Percentiles rank a stretch among this genome's conserved stretches.
These are phyloP conservation scores for Meliscaeva auricollis DNA, from an alignment of 2,888 invertebrate genomes.

Conservation along the genomic window DNA sequence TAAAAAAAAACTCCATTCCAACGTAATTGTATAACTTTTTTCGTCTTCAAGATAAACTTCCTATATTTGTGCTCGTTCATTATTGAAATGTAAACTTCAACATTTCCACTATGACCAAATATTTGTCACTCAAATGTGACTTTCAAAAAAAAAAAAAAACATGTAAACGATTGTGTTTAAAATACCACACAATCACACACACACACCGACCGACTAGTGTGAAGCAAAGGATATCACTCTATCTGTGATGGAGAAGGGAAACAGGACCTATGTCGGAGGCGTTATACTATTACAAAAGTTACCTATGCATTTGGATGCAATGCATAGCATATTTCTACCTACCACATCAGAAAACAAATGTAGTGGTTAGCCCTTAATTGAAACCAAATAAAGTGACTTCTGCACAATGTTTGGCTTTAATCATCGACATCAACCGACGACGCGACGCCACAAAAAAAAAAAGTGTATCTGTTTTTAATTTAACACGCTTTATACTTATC, in stretches of 20 bases:
- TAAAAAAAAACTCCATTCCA: background rate
- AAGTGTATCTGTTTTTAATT: constrained; percentile 39
- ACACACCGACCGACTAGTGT: background rate
- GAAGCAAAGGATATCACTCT: too few relatives aligned
- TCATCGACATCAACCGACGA: constrained; percentile 21
- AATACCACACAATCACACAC: too few relatives aligned
- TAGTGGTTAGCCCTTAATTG: constrained; percentile 66
- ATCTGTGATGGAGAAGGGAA: background rate
- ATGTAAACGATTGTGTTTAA: constrained; percentile 3
- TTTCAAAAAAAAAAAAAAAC: background rate
- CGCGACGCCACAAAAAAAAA: constrained; percentile 49
- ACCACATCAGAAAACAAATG: constrained; percentile 59
- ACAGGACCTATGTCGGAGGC: background rate
- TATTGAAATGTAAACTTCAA: constrained; percentile 28
- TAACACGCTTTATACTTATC: background rate
- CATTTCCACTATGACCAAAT: constrained; percentile 20
- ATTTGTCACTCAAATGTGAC: constrained; percentile 10
- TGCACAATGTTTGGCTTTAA: constrained; percentile 56
- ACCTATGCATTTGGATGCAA: background rate
- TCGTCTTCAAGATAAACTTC: background rate
- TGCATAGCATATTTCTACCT: background rate
- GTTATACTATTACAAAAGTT: background rate
- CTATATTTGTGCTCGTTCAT: constrained; percentile 23
- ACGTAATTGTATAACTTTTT: constrained; percentile 19
- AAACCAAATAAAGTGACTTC: constrained; percentile 72